Evolutionary conservation across 2,113 vertebrate genomes (phyloP).

Genomic region (Tragelaphus strepsiceros): DNA sequence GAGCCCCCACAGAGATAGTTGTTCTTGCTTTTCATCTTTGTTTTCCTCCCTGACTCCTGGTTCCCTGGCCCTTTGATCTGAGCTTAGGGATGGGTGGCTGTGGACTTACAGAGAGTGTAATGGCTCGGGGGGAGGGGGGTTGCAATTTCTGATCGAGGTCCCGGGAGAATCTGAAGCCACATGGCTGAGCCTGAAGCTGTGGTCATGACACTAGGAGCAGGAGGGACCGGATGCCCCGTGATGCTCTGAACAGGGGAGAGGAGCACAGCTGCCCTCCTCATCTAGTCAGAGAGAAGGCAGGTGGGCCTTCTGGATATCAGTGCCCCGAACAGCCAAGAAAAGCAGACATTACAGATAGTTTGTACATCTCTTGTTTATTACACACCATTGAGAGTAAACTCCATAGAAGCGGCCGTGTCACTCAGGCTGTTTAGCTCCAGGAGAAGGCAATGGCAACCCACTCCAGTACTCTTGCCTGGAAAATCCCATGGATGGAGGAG

Average conservation of each 20-base stretch:
- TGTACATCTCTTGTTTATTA: neutral
- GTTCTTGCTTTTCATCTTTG: neutral
- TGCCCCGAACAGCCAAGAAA: neutral
- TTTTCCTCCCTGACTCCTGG: neutral
- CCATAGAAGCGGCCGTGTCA: neutral
- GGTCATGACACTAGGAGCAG: neutral
- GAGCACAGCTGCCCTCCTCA: no score
- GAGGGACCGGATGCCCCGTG: neutral
- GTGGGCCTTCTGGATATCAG: neutral
- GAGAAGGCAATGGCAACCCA: no score
- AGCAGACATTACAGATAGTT: neutral
- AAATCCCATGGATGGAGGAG: no score
- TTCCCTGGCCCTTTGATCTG: neutral
- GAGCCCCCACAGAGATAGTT: neutral
- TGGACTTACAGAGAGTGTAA: neutral
- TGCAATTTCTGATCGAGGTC: neutral
- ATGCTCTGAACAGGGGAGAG: neutral
- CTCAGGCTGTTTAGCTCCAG: neutral
- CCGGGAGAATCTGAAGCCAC: neutral
- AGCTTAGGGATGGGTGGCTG: neutral
- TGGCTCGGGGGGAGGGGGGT: no score
- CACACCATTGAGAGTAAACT: neutral
- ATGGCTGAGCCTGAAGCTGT: neutral
- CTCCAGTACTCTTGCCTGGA: no score
- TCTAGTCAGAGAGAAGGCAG: neutral